These are phyloP conservation scores for Puffinus mauretanicus DNA, from an alignment of 2,113 vertebrate species.

Conservation along the genomic window DNA sequence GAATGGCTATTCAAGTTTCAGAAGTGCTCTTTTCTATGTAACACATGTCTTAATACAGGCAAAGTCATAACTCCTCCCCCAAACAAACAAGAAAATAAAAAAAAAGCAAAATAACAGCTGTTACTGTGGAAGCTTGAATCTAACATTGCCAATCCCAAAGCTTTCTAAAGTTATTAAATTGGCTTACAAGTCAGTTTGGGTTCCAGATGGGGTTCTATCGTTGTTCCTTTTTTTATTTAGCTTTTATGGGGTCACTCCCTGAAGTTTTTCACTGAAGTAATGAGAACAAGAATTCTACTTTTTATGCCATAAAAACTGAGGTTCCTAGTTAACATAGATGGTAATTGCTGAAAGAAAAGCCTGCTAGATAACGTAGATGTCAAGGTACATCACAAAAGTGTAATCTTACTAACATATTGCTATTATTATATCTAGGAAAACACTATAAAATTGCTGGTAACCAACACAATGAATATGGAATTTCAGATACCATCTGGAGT, in stretches of 20 bases:
- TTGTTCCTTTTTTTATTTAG: not conserved
- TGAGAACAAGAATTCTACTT: not conserved
- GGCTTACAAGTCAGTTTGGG: not conserved
- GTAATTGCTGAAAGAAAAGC: not conserved
- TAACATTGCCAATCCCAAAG: not conserved
- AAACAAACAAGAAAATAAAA: not conserved
- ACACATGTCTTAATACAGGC: not conserved
- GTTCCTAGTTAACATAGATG: not conserved
- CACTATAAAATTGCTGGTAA: not conserved
- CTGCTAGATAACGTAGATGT: not conserved
- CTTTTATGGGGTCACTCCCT: not conserved
- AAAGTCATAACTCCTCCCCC: not conserved
- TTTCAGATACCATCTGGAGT: not conserved
- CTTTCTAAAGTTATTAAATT: not conserved
- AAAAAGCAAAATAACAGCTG: not conserved
- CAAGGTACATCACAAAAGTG: not conserved
- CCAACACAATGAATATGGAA: not conserved
- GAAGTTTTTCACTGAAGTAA: not conserved
- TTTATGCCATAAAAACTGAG: not conserved
- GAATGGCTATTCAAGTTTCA: not conserved
- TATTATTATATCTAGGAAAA: not conserved
- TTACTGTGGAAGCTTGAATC: not conserved
- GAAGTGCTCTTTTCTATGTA: not conserved
- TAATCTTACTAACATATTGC: not conserved
- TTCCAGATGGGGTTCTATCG: not conserved